Evolutionary conservation across 2,888 invertebrate species (phyloP).

Genomic region (Philopedon plagiatum): DNA sequence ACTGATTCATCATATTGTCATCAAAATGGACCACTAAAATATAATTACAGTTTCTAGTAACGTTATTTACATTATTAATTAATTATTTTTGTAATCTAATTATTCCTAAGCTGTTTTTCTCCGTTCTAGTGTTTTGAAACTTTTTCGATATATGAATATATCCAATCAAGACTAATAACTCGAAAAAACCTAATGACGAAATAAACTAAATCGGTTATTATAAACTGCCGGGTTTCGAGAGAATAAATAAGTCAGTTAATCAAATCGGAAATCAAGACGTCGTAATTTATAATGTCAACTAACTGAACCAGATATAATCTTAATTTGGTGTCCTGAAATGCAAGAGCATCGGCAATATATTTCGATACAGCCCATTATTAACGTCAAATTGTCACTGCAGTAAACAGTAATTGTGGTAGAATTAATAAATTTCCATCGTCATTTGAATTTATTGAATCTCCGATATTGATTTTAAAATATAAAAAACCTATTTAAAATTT

Average conservation of each 20-base stretch:
- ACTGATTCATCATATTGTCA: too few species aligned
- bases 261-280: conserved; percentile 2
- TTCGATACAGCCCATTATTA: conserved; percentile 15
- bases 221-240: background rate
- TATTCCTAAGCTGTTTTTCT: too few species aligned
- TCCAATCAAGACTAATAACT: too few species aligned
- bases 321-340: conserved; percentile 4
- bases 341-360: conserved; percentile 8
- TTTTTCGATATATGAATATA: too few species aligned
- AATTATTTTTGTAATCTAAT: too few species aligned
- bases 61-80: too few species aligned
- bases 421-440: conserved; percentile 1
- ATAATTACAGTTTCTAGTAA: too few species aligned
- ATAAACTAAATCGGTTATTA: background rate
- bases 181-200: too few species aligned
- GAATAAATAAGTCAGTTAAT: background rate
- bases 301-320: conserved; percentile 17
- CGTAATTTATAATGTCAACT: background rate
- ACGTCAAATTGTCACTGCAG: conserved; percentile 1
- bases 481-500: too few species aligned
- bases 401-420: conserved; percentile 13
- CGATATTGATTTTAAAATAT: too few species aligned
- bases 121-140: too few species aligned
- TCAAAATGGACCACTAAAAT: too few species aligned
- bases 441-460: background rate